Percentiles rank a stretch among this genome's conserved stretches.
These are phyloP conservation scores for Dendrocopos noguchii DNA, from an alignment of 2,113 vertebrate genomes.

Conservation along the genomic window DNA sequence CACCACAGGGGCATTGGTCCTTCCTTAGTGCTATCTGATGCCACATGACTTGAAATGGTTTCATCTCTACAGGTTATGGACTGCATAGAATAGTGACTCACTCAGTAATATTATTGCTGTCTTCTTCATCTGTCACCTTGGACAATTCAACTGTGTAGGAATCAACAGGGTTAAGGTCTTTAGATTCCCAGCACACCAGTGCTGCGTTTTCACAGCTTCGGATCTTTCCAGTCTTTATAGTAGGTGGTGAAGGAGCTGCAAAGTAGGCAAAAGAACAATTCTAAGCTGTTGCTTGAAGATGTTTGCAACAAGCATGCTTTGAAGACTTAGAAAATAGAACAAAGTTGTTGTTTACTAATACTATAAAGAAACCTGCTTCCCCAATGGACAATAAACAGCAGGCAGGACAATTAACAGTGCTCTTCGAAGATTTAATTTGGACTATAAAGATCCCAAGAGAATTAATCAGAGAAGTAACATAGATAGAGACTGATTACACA, in stretches of 20 bases:
- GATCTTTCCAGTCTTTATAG: constrained; percentile 78
- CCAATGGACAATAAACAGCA: neutral
- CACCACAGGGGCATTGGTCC: neutral
- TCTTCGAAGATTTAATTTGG: constrained; percentile 4
- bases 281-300: neutral
- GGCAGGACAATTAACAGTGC: neutral
- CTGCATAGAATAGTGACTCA: constrained; percentile 52
- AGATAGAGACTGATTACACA: neutral
- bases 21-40: neutral
- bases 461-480: neutral
- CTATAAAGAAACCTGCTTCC: neutral
- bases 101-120: constrained; percentile 66
- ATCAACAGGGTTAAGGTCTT: constrained; percentile 90
- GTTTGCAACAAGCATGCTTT: neutral
- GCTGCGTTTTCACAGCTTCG: constrained; percentile 86
- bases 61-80: neutral
- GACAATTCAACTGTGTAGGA: constrained; percentile 91
- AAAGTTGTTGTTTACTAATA: neutral
- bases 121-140: constrained; percentile 62
- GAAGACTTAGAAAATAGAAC: neutral
- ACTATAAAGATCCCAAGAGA: neutral
- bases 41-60: neutral
- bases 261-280: neutral
- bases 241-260: constrained; percentile 88
- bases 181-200: constrained; percentile 91